Conservation (phyloP, 2,113 vertebrate species). For the Rattus rattus region DNA sequence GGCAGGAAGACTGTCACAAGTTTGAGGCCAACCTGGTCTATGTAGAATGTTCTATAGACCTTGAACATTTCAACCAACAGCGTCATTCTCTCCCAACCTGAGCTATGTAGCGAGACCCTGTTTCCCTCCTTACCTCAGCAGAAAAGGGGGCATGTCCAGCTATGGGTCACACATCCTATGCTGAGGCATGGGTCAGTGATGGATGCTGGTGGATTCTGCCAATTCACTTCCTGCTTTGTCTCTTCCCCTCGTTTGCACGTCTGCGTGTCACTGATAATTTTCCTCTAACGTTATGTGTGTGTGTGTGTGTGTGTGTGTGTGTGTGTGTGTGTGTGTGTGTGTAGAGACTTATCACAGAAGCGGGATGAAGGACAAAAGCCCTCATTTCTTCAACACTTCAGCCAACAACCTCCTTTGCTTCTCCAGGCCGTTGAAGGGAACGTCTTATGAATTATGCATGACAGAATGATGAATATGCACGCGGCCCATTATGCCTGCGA, state of each 20-base stretch:
- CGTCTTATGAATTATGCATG: conserved; percentile 86
- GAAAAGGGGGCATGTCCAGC: neutral
- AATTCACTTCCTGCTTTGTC: conserved; percentile 38
- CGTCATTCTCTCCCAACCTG: neutral
- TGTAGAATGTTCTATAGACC: neutral
- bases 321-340: conserved; percentile 18
- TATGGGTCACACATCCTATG: no score
- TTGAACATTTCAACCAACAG: neutral
- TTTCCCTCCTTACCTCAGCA: no score
- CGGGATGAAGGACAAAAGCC: conserved; percentile 61
- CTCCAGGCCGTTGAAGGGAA: conserved; percentile 76
- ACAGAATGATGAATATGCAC: conserved; percentile 87
- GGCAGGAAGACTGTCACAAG: neutral
- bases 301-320: neutral
- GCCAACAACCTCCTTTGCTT: conserved; percentile 80
- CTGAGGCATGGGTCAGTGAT: neutral
- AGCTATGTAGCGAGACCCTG: neutral
- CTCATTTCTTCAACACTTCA: conserved; percentile 75
- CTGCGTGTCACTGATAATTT: neutral
- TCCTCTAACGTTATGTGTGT: neutral
- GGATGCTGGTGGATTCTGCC: conserved; percentile 15
- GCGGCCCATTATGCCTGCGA: conserved; percentile 82
- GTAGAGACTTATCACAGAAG: conserved; percentile 61
- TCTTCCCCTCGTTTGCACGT: conserved; percentile 10
- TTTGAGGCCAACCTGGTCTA: neutral